Evolutionary conservation across 2,888 invertebrate species (phyloP), one percentile per base, ranked within the genome.

Genomic region (Ligdia adustata): DNA sequence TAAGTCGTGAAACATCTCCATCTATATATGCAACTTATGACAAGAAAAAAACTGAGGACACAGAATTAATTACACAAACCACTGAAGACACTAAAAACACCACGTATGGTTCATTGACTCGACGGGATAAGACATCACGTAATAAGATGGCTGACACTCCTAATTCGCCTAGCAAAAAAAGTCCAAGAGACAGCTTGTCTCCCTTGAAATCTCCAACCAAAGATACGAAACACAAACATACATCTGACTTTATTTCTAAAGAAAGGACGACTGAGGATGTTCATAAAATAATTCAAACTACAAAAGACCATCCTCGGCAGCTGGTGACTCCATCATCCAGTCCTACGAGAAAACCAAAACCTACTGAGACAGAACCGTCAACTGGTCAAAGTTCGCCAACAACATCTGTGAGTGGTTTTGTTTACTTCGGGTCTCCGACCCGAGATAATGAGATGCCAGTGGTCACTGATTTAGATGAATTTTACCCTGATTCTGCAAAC

Each of bases 351-450:
- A 82, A 79, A 60, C 77, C 80, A 14, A 85, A 82, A 59, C 47
- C 53, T 6, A 56, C 58, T 18, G 85, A 87, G 45, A 72, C 72
- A 14, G 80, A 76, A 49, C 76, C 82, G 9, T 87, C 87, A 1
- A 88, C 85, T 16, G 87, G 82, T 18, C 86, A 90, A 66, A 88
- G 86, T 48, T 91, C 91, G 33, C 92, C 92, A 1, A 92, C 92
- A 27, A 90, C 90, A 41, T 89, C 87, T 13, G 91, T 90, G 0
- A 92, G 92, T 68, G 92, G 92, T 31, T 91, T 92, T 61, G 69
- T 88, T 16, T 89, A 90, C 52, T 87, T 79, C 49, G 72, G 83
- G 34, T 82, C 86, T 37, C 80, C 86, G 12, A 63, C 53, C 18
- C 57, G 61, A 26, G 74, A 83, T 4, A 73, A 65, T n/a, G n/a